Evolutionary conservation across 2,888 invertebrate genomes (phyloP), one percentile per base, ranked within the genome.

Genomic region (Bembecia ichneumoniformis): DNA sequence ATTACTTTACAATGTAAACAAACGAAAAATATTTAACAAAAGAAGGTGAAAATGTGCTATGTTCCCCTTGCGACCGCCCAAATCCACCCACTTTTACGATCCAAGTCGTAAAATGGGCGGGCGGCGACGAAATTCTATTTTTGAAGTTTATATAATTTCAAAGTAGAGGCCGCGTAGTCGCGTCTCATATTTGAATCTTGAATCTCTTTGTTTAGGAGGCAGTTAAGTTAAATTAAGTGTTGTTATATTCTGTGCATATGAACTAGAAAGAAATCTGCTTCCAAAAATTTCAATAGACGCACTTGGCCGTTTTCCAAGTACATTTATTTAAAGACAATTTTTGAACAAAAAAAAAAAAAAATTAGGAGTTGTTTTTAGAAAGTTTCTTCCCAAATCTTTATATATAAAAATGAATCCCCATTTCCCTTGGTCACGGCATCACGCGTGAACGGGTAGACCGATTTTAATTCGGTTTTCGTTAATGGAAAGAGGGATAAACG

Each of bases 61-160:
- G 68, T 67, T 67, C 68, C 61, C 64, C 63, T 66, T 66, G 57
- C 58, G 60, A 11, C 34, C 34, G 20, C 46, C 20, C 46, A 28
- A 46, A 10, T 20, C 67, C 69, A 60, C 75, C 75, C 68, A 45
- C 59, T 74, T 76, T 77, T 76, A 78, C 71, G 77, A 76, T 11
- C 63, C 56, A 62, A 68, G 68, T 73, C 77, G 68, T 77, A 77
- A 78, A 78, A 58, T 64, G 60, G 64, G 74, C 64, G 65, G 28
- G 73, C 68, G 72, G 71, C 68, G 71, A 60, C 68, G 66, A 68
- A 73, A 68, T 74, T 77, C 77, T 78, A 77, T 78, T 78, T 78
- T 74, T 72, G 76, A 76, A 76, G 68, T 76, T 78, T 77, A 77
- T 73, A 73, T 77, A 77, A 74, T 74, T 67, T 61, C 54, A 56